Base-by-base conservation (phyloP, 2,888 invertebrate species). In the Drosophila neonasuta region DNA sequence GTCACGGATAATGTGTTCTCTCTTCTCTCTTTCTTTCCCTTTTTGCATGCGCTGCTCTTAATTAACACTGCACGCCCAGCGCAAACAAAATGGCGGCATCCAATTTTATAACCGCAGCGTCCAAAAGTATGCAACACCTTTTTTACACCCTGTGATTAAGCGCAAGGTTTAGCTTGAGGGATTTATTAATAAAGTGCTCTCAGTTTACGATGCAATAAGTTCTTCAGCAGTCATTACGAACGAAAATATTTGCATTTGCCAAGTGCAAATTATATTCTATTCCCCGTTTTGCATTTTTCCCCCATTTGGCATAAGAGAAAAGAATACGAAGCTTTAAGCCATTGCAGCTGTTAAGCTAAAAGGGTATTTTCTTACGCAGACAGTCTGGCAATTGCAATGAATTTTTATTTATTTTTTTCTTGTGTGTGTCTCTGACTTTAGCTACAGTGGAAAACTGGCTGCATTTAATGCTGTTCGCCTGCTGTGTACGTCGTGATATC, bases 21-120 rank as follows among this genome's bases (percentile, higher is more conserved):
- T 20, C 60, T n/a, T 5, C 15, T n/a, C 10, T 30, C 30, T 29
- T 4, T 15, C 34, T 55, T 24, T 24, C 24, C 24, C 24, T 24
- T 24, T 24, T 20, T 20, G 3, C 17, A 3, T 15, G 36, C 57
- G 20, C 4, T 44, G 50, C 48, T 44, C 29, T 64, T 71, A 78
- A 78, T 80, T 70, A 68, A 59, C 62, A 44, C 9, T 29, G 30
- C 66, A 65, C 42, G 59, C 56, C 41, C 42, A 46, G 42, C 24
- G 30, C 56, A 77, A 58, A 59, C 63, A 73, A 77, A 77, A 73
- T 77, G 77, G 68, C 74, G 59, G 46, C 56, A 13, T 41, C 4
- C 4, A 29, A 30, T 51, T 60, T 48, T 41, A 46, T 68, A 60
- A 54, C 29, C 41, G 20, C n/a, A 7, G 42, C 58, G 45, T 66